These are phyloP conservation scores for Exocentrus adspersus DNA, from an alignment of 2,888 invertebrate species.

Conservation along the genomic window DNA sequence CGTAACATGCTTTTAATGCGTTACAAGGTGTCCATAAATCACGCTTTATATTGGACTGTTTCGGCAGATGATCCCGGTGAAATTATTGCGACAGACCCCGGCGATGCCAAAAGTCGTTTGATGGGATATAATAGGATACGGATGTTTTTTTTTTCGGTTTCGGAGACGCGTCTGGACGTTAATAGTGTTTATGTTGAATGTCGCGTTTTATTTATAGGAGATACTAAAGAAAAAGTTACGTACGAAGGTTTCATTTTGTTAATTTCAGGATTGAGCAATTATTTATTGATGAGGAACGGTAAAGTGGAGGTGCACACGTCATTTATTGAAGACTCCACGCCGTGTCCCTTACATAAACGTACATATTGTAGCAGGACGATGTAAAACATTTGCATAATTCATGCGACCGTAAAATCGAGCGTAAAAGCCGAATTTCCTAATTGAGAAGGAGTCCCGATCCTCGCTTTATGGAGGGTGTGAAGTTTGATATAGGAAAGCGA, in stretches of 20 bases:
- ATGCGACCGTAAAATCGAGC: slow-evolving; percentile 58
- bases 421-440: slow-evolving; percentile 62
- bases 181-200: too few relatives aligned
- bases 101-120: neutral
- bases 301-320: too few relatives aligned
- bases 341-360: neutral
- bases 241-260: too few relatives aligned
- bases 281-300: too few relatives aligned
- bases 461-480: slow-evolving; percentile 59
- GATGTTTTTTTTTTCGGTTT: too few relatives aligned
- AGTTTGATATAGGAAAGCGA: slow-evolving; percentile 62
- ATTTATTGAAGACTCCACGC: neutral
- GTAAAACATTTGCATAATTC: slow-evolving; percentile 55
- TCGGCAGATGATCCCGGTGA: neutral
- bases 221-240: too few relatives aligned
- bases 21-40: slow-evolving; percentile 4
- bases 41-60: neutral
- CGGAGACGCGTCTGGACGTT: too few relatives aligned
- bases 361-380: slow-evolving; percentile 7
- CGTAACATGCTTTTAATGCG: slow-evolving; percentile 26
- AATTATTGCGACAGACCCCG: neutral
- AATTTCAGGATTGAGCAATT: too few relatives aligned
- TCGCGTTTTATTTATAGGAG: too few relatives aligned
- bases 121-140: neutral
- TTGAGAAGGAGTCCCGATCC: slow-evolving; percentile 60